Percentiles rank a stretch among this genome's conserved stretches.
Evolutionary conservation across 2,797 vertebrate genomes (phyloP).

Genomic region (Coreius guichenoti): DNA sequence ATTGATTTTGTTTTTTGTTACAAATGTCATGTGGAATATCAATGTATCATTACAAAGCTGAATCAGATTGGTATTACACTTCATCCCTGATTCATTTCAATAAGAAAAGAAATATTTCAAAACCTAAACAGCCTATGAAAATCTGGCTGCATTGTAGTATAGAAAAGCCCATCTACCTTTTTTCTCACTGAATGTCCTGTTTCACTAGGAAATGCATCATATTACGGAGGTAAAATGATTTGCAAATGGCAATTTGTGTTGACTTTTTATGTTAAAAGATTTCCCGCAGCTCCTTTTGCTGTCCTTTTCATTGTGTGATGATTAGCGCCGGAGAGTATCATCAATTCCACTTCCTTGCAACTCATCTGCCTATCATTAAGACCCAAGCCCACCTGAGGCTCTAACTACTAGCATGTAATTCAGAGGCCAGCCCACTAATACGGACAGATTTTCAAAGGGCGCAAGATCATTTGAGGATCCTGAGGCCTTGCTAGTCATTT

Average conservation of each 20-base stretch:
- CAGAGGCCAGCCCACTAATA: slow-evolving; percentile 32
- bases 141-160: background rate
- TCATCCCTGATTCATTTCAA: background rate
- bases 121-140: background rate
- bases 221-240: background rate
- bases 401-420: slow-evolving; percentile 23
- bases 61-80: slow-evolving; percentile 17
- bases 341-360: slow-evolving; percentile 49
- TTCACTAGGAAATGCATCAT: slow-evolving; percentile 4
- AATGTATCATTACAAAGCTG: slow-evolving; percentile 15
- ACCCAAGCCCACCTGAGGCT: slow-evolving; percentile 46
- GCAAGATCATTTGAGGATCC: slow-evolving; percentile 41
- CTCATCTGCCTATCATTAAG: slow-evolving; percentile 50
- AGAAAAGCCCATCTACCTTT: background rate
- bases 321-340: slow-evolving; percentile 44
- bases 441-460: slow-evolving; percentile 23
- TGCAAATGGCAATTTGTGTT: background rate
- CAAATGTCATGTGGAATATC: slow-evolving; percentile 10
- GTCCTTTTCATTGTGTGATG: slow-evolving; percentile 45
- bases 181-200: background rate
- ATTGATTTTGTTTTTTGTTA: slow-evolving; percentile 39
- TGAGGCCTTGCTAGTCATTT: slow-evolving; percentile 49
- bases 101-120: background rate
- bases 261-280: slow-evolving; percentile 14
- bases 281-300: slow-evolving; percentile 21